Percentiles rank a stretch among this genome's conserved stretches.
These are phyloP conservation scores for Olivierus martensii DNA, from an alignment of 1,140 invertebrate genomes.

Conservation along the genomic window DNA sequence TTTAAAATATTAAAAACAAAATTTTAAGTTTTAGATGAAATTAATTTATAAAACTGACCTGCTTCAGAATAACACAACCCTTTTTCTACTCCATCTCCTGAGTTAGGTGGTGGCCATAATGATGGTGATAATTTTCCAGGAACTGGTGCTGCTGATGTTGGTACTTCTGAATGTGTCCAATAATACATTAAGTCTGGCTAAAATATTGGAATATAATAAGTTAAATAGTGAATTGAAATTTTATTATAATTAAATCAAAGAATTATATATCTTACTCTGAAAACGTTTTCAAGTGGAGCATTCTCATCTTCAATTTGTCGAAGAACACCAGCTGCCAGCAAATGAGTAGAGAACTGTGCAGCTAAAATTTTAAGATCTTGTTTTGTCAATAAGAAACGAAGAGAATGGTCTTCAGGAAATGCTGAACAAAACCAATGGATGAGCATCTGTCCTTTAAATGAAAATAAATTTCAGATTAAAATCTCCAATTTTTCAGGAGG, in stretches of 20 bases:
- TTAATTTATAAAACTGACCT: conserved; percentile 23
- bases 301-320: conserved; percentile 55
- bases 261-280: conserved; percentile 48
- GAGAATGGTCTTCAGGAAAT: conserved; percentile 51
- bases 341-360: conserved; percentile 67
- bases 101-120: conserved; percentile 34
- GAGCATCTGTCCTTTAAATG: conserved; percentile 66
- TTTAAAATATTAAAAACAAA: neutral
- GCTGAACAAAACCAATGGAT: conserved; percentile 73
- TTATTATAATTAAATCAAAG: neutral
- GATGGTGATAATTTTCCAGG: conserved; percentile 47
- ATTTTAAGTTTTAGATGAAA: neutral
- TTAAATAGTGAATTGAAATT: too few species aligned
- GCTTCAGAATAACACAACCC: conserved; percentile 37
- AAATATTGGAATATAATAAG: conserved; percentile 26
- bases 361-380: conserved; percentile 59
- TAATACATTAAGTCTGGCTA: conserved; percentile 77
- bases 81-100: conserved; percentile 23
- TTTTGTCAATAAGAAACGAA: conserved; percentile 43
- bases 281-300: conserved; percentile 42
- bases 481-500: too few species aligned
- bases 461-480: too few species aligned
- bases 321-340: conserved; percentile 74
- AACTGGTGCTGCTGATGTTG: conserved; percentile 46
- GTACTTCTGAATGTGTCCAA: conserved; percentile 63